Base-by-base conservation (phyloP, 1,140 invertebrate species). In the Apis cerana region DNA sequence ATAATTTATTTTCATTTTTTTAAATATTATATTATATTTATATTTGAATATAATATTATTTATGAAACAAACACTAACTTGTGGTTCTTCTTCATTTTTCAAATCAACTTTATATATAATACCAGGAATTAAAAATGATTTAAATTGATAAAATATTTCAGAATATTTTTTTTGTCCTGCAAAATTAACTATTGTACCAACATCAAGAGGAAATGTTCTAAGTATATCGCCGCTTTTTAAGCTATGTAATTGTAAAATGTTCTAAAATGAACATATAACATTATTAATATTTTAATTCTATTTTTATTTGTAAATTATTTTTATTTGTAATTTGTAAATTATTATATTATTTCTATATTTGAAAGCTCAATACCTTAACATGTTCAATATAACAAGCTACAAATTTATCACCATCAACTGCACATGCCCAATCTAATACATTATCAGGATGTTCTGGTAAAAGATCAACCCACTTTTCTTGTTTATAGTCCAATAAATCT, bases 101-200 rank as follows among this genome's bases (percentile, higher is more conserved):
- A 99, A 96, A 94, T 99, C 97, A 85, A 97, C 97, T 68, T 96
- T 96, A 92, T 98, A 99, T 91, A 99, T 99, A 79, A 97, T 96
- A 77, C 96, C 97, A 23, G 99, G 99, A 65, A 97, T 97, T 27
- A 99, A 95, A 93, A 99, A 99, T 0, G 98, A 99, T 65, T 97
- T 97, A 92, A 99, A 99, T 87, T 97, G 96, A 92, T 98, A 99
- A 94, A 99, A 99, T 83, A 99, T 96, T 95, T 99, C 98, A 0
- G 95, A 96, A 88, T 98, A 96, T 85, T 97, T 96, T 90, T 97
- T 97, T 89, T 98, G 96, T 11, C 98, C 98, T 11, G 97, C 97
- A 89, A 98, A 97, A 1, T 97, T 97, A 50, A 96, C 96, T 56
- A 99, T 95, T 5, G 97, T 97, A 15, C 99, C 99, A 80, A 99